Evolutionary conservation across 2,888 invertebrate genomes (phyloP).

Genomic region (Ecdyonurus torrentis): DNA sequence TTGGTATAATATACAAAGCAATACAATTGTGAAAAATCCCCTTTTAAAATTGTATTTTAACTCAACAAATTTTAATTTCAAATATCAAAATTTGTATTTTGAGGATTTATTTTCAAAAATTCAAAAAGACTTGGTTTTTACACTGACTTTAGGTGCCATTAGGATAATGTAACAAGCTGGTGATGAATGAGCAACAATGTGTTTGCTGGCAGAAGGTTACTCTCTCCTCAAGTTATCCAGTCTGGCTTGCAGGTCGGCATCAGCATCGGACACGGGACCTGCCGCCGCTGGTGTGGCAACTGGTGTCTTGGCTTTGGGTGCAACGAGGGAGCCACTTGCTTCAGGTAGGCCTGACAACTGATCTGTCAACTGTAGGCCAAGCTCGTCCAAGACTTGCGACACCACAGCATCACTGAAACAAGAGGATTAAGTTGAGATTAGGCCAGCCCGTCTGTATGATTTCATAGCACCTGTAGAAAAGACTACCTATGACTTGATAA

Average conservation of each 20-base stretch:
- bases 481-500: too few species aligned
- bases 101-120: too few species aligned
- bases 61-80: too few species aligned
- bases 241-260: conserved; percentile 93
- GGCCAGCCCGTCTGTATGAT: not conserved
- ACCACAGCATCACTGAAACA: conserved; percentile 75
- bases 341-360: conserved; percentile 77
- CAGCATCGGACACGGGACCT: conserved; percentile 54
- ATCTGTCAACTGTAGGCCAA: conserved; percentile 89
- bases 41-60: too few species aligned
- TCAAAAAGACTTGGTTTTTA: too few species aligned
- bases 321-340: conserved; percentile 38
- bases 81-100: too few species aligned
- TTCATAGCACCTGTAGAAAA: not conserved
- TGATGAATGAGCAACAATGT: too few species aligned
- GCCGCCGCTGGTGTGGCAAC: conserved; percentile 37
- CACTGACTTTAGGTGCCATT: too few species aligned
- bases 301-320: conserved; percentile 40
- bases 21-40: too few species aligned
- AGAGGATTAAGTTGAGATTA: not conserved
- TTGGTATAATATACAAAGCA: too few species aligned
- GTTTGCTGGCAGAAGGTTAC: conserved; percentile 29
- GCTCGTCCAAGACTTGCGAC: conserved; percentile 89
- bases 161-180: too few species aligned
- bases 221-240: conserved; percentile 87